Evolutionary conservation across 1,140 invertebrate genomes (phyloP).

Genomic region (Fragariocoptes setiger): DNA sequence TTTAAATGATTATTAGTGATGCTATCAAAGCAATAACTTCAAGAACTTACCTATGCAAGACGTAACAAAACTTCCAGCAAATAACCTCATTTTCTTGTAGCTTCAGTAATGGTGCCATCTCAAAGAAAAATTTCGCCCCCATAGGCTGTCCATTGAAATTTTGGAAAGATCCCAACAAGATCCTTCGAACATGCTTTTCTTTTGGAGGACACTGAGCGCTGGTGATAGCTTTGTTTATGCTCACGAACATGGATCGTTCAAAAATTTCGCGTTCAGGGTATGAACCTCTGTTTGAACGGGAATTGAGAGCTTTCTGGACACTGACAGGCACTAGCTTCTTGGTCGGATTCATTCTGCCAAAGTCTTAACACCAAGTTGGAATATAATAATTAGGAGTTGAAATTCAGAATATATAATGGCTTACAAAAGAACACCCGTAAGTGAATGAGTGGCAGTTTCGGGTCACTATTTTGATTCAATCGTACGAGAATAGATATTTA

Average conservation of each 20-base stretch:
- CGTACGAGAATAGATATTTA: too few relatives aligned
- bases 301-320: neutral
- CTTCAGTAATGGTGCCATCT: conserved; percentile 40
- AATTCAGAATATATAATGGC: neutral
- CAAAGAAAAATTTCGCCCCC: conserved; percentile 65
- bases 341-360: neutral
- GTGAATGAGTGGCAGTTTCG: too few relatives aligned
- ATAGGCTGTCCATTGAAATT: too few relatives aligned
- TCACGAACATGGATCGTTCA: conserved; percentile 22
- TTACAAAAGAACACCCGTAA: too few relatives aligned
- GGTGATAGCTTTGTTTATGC: conserved; percentile 66
- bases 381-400: neutral
- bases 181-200: conserved; percentile 76
- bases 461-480: too few relatives aligned
- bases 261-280: neutral
- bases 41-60: conserved; percentile 31
- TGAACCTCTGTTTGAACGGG: neutral
- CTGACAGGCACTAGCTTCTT: neutral
- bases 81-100: conserved; percentile 68
- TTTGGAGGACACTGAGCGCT: conserved; percentile 57
- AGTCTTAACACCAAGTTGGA: neutral
- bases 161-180: conserved; percentile 77
- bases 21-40: conserved; percentile 1
- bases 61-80: conserved; percentile 94
- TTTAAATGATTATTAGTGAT: too few relatives aligned